Percentiles rank a stretch among this genome's conserved stretches.
Evolutionary conservation across 2,797 vertebrate genomes (phyloP).

Genomic region (Chiloscyllium punctatum): DNA sequence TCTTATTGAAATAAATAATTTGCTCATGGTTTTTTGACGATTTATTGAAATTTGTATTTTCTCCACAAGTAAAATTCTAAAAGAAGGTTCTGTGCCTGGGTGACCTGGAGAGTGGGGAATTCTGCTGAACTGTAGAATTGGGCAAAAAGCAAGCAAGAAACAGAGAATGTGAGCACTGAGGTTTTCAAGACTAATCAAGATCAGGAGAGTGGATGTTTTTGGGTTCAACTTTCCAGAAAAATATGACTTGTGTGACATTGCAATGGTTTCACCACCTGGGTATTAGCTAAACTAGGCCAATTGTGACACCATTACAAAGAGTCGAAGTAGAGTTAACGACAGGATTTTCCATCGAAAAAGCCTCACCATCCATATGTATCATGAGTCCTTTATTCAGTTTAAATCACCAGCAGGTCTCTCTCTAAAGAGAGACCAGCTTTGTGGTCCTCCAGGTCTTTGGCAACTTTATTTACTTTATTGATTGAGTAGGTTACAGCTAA

Average conservation of each 20-base stretch:
- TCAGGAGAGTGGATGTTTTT: neutral
- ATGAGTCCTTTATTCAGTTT: neutral
- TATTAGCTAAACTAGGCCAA: neutral
- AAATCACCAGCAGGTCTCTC: no score
- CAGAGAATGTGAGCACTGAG: neutral
- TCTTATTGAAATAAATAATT: no score
- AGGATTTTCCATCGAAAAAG: neutral
- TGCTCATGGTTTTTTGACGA: neutral
- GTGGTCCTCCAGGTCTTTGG: no score
- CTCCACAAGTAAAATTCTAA: no score
- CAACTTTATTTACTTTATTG: no score
- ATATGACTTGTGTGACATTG: neutral
- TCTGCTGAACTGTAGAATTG: neutral
- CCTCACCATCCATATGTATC: neutral
- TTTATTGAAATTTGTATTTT: neutral
- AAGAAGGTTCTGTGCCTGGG: neutral
- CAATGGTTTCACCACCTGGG: neutral
- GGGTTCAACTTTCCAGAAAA: neutral
- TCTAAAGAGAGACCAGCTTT: no score
- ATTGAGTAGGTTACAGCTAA: neutral
- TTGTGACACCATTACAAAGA: neutral
- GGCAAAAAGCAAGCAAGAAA: neutral
- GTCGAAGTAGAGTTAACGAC: neutral
- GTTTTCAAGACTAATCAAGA: neutral
- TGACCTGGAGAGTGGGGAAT: neutral